These are phyloP conservation scores for Lathronympha strigana DNA, from an alignment of 2,888 invertebrate genomes.

Conservation along the genomic window DNA sequence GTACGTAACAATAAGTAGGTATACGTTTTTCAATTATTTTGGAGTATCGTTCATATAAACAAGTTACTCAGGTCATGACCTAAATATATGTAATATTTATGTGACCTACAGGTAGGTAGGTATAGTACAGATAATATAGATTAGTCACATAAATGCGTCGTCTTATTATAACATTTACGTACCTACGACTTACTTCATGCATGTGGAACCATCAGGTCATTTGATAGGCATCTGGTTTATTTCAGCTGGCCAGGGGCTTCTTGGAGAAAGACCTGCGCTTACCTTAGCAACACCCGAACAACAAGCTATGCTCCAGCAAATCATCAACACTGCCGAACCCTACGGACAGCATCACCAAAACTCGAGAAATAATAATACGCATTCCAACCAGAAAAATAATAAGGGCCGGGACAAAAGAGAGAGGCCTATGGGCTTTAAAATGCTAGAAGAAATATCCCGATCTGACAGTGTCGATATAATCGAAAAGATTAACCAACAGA, in stretches of 20 bases:
- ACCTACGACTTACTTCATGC: too few relatives aligned
- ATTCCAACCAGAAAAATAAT: background rate
- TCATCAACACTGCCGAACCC: background rate
- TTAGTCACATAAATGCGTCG: too few relatives aligned
- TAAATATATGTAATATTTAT: too few relatives aligned
- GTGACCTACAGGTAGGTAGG: too few relatives aligned
- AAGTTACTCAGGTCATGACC: too few relatives aligned
- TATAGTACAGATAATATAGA: too few relatives aligned
- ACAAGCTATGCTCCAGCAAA: constrained; percentile 9
- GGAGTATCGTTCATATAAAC: too few relatives aligned
- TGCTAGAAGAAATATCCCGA: constrained; percentile 61
- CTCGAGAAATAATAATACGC: background rate
- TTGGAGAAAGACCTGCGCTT: constrained; percentile 11
- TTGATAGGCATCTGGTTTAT: background rate
- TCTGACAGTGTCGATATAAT: constrained; percentile 64
- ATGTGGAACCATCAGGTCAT: background rate
- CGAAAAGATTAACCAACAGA: constrained; percentile 59
- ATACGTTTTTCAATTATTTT: too few relatives aligned
- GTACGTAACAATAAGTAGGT: too few relatives aligned
- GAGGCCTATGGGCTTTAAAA: constrained; percentile 54
- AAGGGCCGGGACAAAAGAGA: constrained; percentile 5
- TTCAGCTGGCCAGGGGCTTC: constrained; percentile 23
- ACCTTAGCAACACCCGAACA: constrained; percentile 7
- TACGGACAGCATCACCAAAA: background rate
- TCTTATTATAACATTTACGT: too few relatives aligned